Conservation (phyloP, 2,797 vertebrate species). For the Fringilla coelebs region DNA sequence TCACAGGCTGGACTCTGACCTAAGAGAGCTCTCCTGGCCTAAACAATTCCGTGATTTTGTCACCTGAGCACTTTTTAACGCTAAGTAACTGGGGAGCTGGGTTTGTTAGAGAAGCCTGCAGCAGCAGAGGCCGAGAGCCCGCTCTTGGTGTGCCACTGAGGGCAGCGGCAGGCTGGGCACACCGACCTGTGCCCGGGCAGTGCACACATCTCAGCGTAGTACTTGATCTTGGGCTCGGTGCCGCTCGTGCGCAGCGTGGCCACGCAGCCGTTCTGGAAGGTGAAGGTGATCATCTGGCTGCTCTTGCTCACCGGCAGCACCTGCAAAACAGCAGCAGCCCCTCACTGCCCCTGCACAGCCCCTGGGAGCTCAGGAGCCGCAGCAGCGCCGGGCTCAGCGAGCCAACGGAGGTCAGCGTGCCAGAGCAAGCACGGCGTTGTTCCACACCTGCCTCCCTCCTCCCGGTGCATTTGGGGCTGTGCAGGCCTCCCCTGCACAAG, state of each 20-base stretch:
- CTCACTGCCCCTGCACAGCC: neutral
- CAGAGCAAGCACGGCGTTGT: accelerated
- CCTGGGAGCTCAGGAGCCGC: neutral
- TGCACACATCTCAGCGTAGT: constrained; percentile 90
- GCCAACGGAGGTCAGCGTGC: accelerated
- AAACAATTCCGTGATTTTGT: accelerated
- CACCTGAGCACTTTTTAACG: accelerated
- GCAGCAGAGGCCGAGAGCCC: neutral
- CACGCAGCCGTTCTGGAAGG: constrained; percentile 87
- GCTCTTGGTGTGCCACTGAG: accelerated
- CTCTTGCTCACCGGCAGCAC: constrained; percentile 86
- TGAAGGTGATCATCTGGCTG: constrained; percentile 96
- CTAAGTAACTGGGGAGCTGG: accelerated
- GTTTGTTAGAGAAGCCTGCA: neutral
- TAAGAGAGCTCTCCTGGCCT: neutral
- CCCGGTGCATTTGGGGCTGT: accelerated
- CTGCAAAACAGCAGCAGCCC: constrained; percentile 57
- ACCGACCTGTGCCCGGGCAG: constrained; percentile 82
- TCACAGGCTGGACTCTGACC: too few species aligned
- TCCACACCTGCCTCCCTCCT: accelerated
- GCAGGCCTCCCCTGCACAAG: too few species aligned
- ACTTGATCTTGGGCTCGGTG: constrained; percentile 98
- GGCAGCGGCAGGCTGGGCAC: neutral
- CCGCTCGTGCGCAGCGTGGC: constrained; percentile 93
- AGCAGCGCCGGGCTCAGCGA: neutral